phyloP scores from a whole-genome alignment of 1,140 invertebrate genomes.

The Apis dorsata region DNA sequence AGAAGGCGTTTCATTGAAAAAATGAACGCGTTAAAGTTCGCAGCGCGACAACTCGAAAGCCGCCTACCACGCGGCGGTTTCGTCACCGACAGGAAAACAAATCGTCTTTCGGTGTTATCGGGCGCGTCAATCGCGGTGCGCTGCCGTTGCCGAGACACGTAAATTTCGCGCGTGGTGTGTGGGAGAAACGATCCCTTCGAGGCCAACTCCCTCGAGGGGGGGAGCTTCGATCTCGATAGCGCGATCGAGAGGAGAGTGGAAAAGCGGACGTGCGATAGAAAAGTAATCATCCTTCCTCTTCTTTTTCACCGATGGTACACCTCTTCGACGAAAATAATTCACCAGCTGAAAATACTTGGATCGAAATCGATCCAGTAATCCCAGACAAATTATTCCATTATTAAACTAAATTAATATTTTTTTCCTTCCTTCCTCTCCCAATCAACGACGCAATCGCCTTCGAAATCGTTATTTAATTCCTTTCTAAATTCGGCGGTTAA shows the following conservation, averaged over 20 bases:
- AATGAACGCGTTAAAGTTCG: not conserved
- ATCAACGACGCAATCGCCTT: not conserved
- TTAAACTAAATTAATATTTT: too few species aligned
- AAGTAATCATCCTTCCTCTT: not conserved
- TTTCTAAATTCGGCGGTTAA: conserved; percentile 63
- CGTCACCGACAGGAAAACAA: conserved; percentile 54
- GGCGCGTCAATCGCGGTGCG: conserved; percentile 47
- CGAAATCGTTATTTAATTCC: conserved; percentile 62
- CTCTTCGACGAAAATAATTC: not conserved
- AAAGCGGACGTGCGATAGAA: conserved; percentile 16
- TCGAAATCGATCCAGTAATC: not conserved
- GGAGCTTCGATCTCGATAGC: conserved; percentile 47
- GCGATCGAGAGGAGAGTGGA: conserved; percentile 40
- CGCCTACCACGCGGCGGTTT: conserved; percentile 40
- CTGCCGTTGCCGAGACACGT: conserved; percentile 49
- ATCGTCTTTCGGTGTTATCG: conserved; percentile 55
- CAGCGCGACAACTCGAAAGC: conserved; percentile 10
- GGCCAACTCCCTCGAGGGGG: not conserved
- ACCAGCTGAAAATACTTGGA: not conserved
- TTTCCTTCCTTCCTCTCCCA: too few species aligned
- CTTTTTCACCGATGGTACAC: too few species aligned
- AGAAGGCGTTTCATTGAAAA: not conserved
- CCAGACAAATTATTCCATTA: too few species aligned
- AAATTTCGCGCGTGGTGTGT: conserved; percentile 54
- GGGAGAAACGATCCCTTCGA: conserved; percentile 55